Percentiles rank a stretch among this genome's conserved stretches.
Evolutionary conservation across 2,797 vertebrate species (phyloP).

Genomic region (Onychomys arenicola): DNA sequence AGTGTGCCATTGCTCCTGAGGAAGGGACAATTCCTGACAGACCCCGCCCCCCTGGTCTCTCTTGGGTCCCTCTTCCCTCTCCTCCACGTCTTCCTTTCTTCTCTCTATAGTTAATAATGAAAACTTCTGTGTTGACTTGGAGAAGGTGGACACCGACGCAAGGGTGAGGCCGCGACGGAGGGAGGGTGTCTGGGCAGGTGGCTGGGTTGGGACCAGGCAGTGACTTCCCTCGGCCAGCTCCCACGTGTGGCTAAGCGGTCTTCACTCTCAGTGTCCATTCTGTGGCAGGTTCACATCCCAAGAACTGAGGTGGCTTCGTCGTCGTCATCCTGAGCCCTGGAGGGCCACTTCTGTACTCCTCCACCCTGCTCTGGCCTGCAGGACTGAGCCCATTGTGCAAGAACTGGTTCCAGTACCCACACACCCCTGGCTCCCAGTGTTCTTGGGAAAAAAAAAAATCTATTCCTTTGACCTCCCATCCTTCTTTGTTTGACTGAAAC

Average conservation of each 20-base stretch:
- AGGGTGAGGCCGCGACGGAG: neutral
- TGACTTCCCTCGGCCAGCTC: neutral
- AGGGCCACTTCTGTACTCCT: rapidly evolving
- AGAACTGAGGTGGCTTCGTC: neutral
- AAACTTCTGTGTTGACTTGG: constrained; percentile 18
- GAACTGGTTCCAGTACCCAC: rapidly evolving
- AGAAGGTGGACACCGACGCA: neutral
- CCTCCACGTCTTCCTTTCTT: neutral
- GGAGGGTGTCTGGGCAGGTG: neutral
- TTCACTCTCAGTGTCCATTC: neutral
- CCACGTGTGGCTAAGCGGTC: no score
- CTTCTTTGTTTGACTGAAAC: neutral
- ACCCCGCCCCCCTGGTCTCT: neutral
- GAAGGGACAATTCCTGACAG: neutral
- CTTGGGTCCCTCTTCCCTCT: no score
- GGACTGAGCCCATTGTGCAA: neutral
- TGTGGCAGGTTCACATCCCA: constrained; percentile 57
- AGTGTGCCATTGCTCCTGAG: no score
- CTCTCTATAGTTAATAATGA: neutral
- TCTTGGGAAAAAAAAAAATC: neutral
- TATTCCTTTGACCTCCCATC: neutral
- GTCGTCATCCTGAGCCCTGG: neutral
- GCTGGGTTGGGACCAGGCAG: neutral
- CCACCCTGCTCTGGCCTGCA: rapidly evolving
- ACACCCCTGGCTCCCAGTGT: neutral